These are phyloP conservation scores for Malacoraja senta DNA, from an alignment of 2,797 vertebrate genomes.

Conservation along the genomic window DNA sequence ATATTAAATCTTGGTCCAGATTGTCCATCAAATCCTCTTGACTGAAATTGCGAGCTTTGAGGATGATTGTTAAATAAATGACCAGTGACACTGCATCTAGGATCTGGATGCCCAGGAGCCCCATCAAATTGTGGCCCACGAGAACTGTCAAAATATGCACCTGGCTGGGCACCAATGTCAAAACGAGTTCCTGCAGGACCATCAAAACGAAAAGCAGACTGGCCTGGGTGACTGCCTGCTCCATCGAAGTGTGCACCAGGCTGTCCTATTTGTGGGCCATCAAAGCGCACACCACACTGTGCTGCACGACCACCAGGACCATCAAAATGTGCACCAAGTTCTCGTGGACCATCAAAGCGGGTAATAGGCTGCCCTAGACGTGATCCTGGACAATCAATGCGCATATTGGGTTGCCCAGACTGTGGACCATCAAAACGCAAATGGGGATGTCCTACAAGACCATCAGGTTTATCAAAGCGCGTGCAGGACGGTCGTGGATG, in stretches of 20 bases:
- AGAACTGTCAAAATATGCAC: constrained; percentile 38
- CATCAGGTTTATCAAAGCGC: constrained; percentile 51
- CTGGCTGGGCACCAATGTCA: constrained; percentile 39
- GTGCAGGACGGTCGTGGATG: constrained; percentile 51
- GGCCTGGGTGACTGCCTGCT: constrained; percentile 41
- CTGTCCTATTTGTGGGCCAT: background rate
- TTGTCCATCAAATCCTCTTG: constrained; percentile 56
- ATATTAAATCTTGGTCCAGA: constrained; percentile 62
- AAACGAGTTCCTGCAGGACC: constrained; percentile 48
- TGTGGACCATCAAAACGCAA: constrained; percentile 40
- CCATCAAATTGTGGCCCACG: constrained; percentile 22
- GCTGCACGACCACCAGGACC: constrained; percentile 52
- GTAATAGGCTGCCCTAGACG: constrained; percentile 50
- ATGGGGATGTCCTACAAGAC: constrained; percentile 45
- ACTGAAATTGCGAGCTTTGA: constrained; percentile 17
- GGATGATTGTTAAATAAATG: constrained; percentile 31
- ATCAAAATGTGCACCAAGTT: constrained; percentile 64
- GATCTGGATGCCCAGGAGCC: constrained; percentile 4
- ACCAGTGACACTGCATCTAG: constrained; percentile 21
- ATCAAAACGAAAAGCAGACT: constrained; percentile 50
- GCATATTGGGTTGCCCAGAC: constrained; percentile 44
- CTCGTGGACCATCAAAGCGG: constrained; percentile 53
- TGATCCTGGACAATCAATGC: constrained; percentile 67
- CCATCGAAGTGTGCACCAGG: background rate
- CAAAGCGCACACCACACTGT: constrained; percentile 7